These are phyloP conservation scores for Archocentrus centrarchus DNA, from an alignment of 2,113 vertebrate species.

Conservation along the genomic window DNA sequence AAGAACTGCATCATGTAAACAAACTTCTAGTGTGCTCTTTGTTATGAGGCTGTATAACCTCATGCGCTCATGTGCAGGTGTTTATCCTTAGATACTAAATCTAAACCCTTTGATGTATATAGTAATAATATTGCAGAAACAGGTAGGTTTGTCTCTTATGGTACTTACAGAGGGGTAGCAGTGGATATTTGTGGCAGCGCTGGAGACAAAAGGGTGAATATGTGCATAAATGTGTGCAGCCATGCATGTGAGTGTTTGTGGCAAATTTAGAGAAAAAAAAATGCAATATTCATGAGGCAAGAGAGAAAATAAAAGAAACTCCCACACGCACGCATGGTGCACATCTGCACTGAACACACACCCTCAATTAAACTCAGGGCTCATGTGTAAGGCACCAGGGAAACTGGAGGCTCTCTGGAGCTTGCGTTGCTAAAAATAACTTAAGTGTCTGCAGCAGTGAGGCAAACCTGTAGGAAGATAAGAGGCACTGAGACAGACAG, in stretches of 20 bases:
- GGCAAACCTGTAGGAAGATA: conserved; percentile 44
- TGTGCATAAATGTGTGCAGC: conserved; percentile 23
- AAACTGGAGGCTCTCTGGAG: conserved; percentile 56
- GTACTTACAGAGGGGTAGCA: background rate
- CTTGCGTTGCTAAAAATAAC: conserved; percentile 70
- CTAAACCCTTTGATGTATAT: background rate
- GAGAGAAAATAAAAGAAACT: conserved; percentile 37
- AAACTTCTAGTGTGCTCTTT: background rate
- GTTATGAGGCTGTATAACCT: background rate
- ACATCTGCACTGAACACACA: conserved; percentile 41
- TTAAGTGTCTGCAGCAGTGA: conserved; percentile 56
- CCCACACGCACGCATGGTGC: background rate
- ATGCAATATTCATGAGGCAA: conserved; percentile 60
- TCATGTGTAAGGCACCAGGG: conserved; percentile 49
- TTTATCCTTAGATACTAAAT: background rate
- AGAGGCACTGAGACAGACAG: background rate
- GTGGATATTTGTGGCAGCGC: conserved; percentile 14
- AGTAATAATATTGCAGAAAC: background rate
- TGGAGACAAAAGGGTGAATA: conserved; percentile 17
- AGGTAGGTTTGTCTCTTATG: background rate
- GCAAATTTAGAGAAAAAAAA: conserved; percentile 27
- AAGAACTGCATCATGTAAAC: no score
- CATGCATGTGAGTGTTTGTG: conserved; percentile 50
- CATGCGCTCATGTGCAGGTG: no score
- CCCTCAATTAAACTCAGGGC: conserved; percentile 51